Evolutionary conservation across 2,797 vertebrate genomes (phyloP).

Genomic region (Tympanoctomys barrerae): DNA sequence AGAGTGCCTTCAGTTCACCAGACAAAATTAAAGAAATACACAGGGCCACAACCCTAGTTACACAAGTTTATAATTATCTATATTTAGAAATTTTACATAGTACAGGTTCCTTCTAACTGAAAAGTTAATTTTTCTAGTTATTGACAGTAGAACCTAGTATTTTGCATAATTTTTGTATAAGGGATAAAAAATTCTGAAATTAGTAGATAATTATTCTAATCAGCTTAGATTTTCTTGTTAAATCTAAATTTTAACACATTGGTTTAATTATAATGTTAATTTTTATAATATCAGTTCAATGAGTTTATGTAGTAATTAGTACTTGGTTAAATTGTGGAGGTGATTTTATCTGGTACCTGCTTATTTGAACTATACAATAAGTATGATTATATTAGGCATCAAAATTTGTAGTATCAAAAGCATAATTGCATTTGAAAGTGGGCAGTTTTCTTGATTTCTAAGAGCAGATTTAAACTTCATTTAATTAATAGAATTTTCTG

Average conservation of each 20-base stretch:
- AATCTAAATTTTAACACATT: not conserved
- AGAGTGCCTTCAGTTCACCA: not conserved
- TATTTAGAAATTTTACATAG: not conserved
- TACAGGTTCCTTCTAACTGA: not conserved
- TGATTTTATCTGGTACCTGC: not conserved
- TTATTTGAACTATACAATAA: not conserved
- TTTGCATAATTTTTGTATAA: not conserved
- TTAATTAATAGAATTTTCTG: conserved; percentile 3
- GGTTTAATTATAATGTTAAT: not conserved
- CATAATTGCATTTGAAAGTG: not conserved
- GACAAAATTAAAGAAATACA: not conserved
- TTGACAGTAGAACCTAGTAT: not conserved
- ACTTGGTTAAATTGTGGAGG: not conserved
- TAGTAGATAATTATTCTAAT: not conserved
- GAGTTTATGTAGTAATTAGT: not conserved
- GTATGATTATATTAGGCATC: not conserved
- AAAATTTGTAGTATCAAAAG: not conserved
- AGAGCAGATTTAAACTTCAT: conserved; percentile 1
- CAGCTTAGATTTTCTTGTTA: conserved; percentile 6
- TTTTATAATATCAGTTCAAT: not conserved
- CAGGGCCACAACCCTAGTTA: not conserved
- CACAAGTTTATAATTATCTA: not conserved
- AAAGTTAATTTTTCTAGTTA: not conserved
- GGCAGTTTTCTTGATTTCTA: not conserved
- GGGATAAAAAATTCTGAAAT: not conserved